Evolutionary conservation across 92 coral and sea anemone genomes (phyloP).

Genomic region (Phenganax marumi): DNA sequence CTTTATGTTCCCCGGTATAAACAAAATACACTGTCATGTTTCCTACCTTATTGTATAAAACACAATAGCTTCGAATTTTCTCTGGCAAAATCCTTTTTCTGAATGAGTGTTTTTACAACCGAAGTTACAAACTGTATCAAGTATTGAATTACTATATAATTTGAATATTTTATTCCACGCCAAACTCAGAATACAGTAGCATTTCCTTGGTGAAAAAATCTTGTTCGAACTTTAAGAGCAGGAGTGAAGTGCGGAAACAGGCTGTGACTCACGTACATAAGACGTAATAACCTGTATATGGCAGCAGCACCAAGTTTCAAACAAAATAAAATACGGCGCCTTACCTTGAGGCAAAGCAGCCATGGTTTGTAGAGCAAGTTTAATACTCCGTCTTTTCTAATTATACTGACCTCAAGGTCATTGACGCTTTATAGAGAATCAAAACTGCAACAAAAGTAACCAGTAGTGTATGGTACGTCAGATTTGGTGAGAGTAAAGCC

Average conservation of each 20-base stretch:
- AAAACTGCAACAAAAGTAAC: slow-evolving; percentile 14
- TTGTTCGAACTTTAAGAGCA: neutral
- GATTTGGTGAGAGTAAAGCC: slow-evolving; percentile 4
- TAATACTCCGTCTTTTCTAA: slow-evolving; percentile 8
- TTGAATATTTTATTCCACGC: neutral
- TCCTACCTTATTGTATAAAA: slow-evolving; percentile 5
- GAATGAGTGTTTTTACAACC: slow-evolving; percentile 26
- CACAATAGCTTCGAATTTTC: neutral
- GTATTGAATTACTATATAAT: neutral
- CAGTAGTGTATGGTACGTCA: neutral
- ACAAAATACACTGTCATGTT: neutral
- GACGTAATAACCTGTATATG: slow-evolving; percentile 26
- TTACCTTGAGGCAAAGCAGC: slow-evolving; percentile 45
- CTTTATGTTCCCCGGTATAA: neutral
- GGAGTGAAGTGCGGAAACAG: slow-evolving; percentile 12
- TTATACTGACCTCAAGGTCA: slow-evolving; percentile 17
- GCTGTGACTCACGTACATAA: slow-evolving; percentile 24
- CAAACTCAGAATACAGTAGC: neutral
- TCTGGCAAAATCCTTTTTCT: neutral
- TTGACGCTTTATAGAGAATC: slow-evolving; percentile 12
- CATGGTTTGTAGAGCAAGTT: slow-evolving; percentile 4
- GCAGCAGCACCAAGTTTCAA: neutral
- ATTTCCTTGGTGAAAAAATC: slow-evolving; percentile 9
- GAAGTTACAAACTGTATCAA: neutral
- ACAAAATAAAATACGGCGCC: slow-evolving; percentile 11